Evolutionary conservation across 1,140 invertebrate species (phyloP).

Genomic region (Fopius arisanus): DNA sequence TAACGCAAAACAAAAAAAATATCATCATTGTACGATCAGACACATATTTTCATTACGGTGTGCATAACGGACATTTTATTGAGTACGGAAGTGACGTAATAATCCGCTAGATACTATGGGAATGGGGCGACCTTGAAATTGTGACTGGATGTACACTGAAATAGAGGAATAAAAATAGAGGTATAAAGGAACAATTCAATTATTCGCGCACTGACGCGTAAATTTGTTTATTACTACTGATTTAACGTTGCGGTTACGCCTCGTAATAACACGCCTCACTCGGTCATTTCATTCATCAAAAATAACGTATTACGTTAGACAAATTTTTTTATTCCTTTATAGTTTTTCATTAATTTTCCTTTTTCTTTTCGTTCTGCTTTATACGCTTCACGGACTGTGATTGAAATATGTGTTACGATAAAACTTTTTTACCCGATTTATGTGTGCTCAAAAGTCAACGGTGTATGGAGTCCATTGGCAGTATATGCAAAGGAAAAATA

Average conservation of each 20-base stretch:
- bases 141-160: background rate
- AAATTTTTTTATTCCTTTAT: background rate
- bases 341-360: background rate
- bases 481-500: background rate
- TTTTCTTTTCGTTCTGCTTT: background rate
- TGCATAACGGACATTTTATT: conserved; percentile 7
- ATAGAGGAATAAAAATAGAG: background rate
- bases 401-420: background rate
- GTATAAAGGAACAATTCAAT: background rate
- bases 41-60: background rate
- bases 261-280: background rate
- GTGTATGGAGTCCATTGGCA: background rate
- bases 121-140: background rate
- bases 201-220: background rate
- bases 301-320: background rate
- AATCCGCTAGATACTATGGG: background rate
- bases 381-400: background rate
- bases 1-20: background rate
- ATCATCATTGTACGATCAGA: background rate
- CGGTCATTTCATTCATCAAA: conserved; percentile 9
- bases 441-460: background rate
- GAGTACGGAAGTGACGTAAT: conserved; percentile 18
- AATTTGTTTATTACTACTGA: conserved; percentile 16
- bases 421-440: background rate
- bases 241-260: background rate